A percentile compares a stretch with the other conserved stretches of the same genome.
Evolutionary conservation across 2,888 invertebrate genomes (phyloP).

Genomic region (Philonicus albiceps): DNA sequence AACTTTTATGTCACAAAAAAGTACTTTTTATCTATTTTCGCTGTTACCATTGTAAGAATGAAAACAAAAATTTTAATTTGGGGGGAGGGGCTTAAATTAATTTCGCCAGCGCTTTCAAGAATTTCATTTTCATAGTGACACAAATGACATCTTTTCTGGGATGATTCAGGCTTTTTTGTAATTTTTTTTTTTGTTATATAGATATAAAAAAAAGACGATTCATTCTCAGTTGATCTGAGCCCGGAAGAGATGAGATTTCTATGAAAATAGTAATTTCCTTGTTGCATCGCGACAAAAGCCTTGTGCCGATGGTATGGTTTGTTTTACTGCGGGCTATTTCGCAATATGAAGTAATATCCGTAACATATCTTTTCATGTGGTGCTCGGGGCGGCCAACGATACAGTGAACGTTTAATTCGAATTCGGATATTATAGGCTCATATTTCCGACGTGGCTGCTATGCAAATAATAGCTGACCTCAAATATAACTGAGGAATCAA

Average conservation of each 20-base stretch:
- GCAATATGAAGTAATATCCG: background rate
- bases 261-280: background rate
- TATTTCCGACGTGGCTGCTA: background rate
- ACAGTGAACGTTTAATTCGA: background rate
- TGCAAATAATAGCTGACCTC: background rate
- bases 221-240: background rate
- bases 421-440: background rate
- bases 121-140: background rate
- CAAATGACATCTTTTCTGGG: background rate
- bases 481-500: background rate
- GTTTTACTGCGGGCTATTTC: background rate
- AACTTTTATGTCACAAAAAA: background rate
- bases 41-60: background rate
- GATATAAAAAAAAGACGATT: background rate
- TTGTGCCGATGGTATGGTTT: background rate
- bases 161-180: background rate
- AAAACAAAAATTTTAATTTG: background rate
- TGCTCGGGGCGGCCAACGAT: background rate
- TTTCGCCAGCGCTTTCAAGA: background rate
- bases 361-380: background rate
- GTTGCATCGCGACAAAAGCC: background rate
- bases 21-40: background rate
- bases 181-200: too few species aligned
- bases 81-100: background rate
- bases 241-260: background rate